A percentile compares a stretch with the other conserved stretches of the same genome.
Evolutionary conservation across 1,140 invertebrate genomes (phyloP).

Genomic region (Whitmania pigra): DNA sequence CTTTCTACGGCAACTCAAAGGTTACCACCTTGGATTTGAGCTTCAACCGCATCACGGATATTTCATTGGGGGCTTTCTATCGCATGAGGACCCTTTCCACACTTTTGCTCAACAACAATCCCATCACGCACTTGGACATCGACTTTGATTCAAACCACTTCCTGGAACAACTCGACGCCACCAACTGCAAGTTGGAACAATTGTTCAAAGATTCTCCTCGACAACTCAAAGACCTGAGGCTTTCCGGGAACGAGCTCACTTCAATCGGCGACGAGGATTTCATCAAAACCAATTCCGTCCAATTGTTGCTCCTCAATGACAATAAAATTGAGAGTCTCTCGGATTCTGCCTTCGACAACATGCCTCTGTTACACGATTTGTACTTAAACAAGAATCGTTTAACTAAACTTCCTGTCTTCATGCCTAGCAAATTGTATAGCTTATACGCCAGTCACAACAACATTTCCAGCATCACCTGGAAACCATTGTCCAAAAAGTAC

Average conservation of each 20-base stretch:
- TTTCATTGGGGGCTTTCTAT: slow-evolving; percentile 16
- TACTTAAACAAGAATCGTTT: slow-evolving; percentile 55
- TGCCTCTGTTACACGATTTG: slow-evolving; percentile 63
- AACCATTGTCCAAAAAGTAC: slow-evolving; percentile 4
- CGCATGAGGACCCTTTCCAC: slow-evolving; percentile 10
- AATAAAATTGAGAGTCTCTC: slow-evolving; percentile 64
- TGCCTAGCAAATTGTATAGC: slow-evolving; percentile 51
- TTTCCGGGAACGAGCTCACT: slow-evolving; percentile 62
- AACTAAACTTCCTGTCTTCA: slow-evolving; percentile 49
- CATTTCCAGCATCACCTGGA: slow-evolving; percentile 9
- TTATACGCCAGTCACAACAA: slow-evolving; percentile 40
- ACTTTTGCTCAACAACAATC: slow-evolving; percentile 24
- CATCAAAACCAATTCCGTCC: slow-evolving; percentile 19
- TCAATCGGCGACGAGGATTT: slow-evolving; percentile 24
- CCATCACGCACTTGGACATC: slow-evolving; percentile 11
- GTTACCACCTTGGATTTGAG: slow-evolving; percentile 47
- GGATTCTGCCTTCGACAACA: slow-evolving; percentile 67
- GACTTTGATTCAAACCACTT: slow-evolving; percentile 30
- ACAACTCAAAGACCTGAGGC: slow-evolving; percentile 62
- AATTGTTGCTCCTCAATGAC: slow-evolving; percentile 60
- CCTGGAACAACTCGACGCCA: slow-evolving; percentile 58
- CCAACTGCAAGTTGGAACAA: slow-evolving; percentile 59
- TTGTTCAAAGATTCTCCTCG: slow-evolving; percentile 70
- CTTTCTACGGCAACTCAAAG: slow-evolving; percentile 18
- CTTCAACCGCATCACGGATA: slow-evolving; percentile 38